Conservation (phyloP, 2,113 vertebrate species). For the Mixornis gularis region DNA sequence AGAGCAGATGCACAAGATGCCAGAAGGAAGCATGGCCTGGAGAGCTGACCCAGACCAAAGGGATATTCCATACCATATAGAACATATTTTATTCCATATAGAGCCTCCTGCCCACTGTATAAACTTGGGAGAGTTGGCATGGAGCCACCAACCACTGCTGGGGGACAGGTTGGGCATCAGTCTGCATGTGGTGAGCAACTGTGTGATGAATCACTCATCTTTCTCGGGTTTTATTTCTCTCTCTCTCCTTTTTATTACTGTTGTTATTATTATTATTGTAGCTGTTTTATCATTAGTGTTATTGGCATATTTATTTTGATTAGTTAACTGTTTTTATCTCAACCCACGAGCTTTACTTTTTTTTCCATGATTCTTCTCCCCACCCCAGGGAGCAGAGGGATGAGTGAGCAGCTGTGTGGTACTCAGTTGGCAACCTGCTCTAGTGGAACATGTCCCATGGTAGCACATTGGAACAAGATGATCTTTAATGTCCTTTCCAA, state of each 20-base stretch:
- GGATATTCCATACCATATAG: neutral
- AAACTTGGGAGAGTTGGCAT: neutral
- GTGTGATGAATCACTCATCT: neutral
- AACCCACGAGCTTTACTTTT: neutral
- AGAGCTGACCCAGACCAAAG: neutral
- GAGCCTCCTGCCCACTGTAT: neutral
- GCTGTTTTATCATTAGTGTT: neutral
- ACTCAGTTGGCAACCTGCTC: neutral
- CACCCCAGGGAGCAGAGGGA: rapidly evolving
- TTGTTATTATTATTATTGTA: neutral
- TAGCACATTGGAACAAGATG: neutral
- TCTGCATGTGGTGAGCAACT: neutral
- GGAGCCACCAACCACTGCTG: neutral
- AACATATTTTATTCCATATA: neutral
- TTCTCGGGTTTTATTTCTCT: neutral
- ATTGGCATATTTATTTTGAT: neutral
- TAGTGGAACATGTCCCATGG: neutral
- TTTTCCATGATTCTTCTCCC: neutral
- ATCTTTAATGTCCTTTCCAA: neutral
- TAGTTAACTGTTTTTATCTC: neutral
- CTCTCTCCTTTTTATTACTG: neutral
- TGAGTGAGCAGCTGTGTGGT: neutral
- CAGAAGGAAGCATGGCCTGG: neutral
- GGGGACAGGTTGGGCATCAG: neutral
- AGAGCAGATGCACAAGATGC: neutral